Conservation (phyloP, 2,113 vertebrate species). For the Tychaedon coryphoeus region DNA sequence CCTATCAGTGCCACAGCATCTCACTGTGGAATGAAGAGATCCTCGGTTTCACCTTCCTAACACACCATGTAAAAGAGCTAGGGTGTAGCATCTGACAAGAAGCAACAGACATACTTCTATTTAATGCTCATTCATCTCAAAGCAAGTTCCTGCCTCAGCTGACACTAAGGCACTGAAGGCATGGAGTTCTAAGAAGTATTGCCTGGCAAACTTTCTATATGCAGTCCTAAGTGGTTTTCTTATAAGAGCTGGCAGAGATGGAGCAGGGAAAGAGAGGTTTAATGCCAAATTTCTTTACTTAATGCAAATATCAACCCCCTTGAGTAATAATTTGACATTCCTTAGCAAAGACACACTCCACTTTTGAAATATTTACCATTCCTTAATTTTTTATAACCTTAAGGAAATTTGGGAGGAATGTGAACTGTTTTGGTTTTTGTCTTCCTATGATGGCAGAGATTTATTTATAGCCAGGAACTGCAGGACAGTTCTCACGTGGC, state of each 20-base stretch:
- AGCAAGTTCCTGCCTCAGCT: not conserved
- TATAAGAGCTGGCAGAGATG: not conserved
- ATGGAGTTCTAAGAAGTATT: not conserved
- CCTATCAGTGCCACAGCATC: not conserved
- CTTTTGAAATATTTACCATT: constrained; percentile 50
- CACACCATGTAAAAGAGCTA: not conserved
- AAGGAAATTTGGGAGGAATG: constrained; percentile 36
- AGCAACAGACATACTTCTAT: not conserved
- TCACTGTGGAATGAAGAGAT: not conserved
- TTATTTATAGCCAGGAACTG: constrained; percentile 66
- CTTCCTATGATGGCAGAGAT: constrained; percentile 55
- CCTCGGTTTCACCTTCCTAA: not conserved
- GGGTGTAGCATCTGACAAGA: not conserved
- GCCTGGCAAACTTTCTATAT: not conserved
- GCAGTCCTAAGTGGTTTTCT: not conserved
- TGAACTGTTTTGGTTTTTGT: constrained; percentile 39
- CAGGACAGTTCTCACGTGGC: constrained; percentile 65
- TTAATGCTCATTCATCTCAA: not conserved
- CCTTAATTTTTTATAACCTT: constrained; percentile 21
- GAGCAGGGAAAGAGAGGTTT: not conserved
- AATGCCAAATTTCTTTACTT: not conserved
- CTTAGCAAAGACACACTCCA: not conserved
- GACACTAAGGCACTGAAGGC: not conserved
- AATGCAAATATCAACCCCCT: not conserved
- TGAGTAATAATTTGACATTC: constrained; percentile 1